Percentiles rank a stretch among this genome's conserved stretches.
Conservation (phyloP, 2,888 invertebrate species). For the Ellobium chinense region DNA sequence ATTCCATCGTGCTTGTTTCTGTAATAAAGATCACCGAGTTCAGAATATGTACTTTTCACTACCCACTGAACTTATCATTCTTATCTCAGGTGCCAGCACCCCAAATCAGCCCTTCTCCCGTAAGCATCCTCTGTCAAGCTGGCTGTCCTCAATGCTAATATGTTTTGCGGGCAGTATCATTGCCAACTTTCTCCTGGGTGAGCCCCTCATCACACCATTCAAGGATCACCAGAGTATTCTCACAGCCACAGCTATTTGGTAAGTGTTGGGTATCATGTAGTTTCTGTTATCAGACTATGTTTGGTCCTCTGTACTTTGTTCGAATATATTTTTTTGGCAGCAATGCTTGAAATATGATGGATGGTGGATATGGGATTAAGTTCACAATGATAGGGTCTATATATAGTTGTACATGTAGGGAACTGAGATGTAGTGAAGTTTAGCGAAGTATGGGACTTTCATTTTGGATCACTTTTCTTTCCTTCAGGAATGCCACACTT, state of each 20-base stretch:
- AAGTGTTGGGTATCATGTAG: too few species aligned
- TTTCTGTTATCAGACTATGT: too few species aligned
- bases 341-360: too few species aligned
- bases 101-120: slow-evolving; percentile 88
- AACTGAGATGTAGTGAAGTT: not conserved
- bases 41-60: too few species aligned
- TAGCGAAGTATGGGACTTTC: not conserved
- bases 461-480: not conserved
- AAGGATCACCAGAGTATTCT: slow-evolving; percentile 96
- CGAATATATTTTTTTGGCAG: too few species aligned
- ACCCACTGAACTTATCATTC: too few species aligned
- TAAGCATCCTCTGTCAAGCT: slow-evolving; percentile 98
- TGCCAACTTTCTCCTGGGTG: slow-evolving; percentile 95
- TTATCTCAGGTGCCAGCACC: not conserved
- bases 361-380: too few species aligned
- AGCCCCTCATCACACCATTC: slow-evolving; percentile 95
- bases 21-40: too few species aligned
- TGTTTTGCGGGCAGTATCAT: slow-evolving; percentile 98
- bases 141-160: slow-evolving; percentile 98
- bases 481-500: too few species aligned
- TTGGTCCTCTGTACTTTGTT: too few species aligned
- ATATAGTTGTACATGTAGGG: not conserved
- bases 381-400: too few species aligned
- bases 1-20: too few species aligned
- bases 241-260: slow-evolving; percentile 96